Conservation (phyloP, 2,888 invertebrate species). For the Drosophila nigritarsus region DNA sequence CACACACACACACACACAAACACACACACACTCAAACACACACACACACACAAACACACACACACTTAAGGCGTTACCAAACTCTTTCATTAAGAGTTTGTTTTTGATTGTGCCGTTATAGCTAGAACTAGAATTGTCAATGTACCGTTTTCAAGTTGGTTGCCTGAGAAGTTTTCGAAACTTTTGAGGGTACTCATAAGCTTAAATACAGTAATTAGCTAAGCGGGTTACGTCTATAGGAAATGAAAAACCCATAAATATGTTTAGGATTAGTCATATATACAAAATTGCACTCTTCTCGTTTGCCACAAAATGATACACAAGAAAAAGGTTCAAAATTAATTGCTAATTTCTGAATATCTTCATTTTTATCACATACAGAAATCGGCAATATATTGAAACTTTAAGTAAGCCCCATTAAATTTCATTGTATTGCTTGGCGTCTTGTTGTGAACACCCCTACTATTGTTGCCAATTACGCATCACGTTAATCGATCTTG, state of each 20-base stretch:
- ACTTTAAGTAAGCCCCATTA: not conserved
- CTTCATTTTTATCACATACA: not conserved
- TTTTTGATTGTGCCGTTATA: not conserved
- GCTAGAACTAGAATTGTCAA: not conserved
- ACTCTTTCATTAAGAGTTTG: not conserved
- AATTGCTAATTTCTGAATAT: not conserved
- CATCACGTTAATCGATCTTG: not conserved
- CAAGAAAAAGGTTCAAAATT: not conserved
- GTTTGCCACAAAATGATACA: not conserved
- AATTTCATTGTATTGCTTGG: not conserved
- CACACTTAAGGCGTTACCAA: not conserved
- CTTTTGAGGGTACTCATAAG: not conserved
- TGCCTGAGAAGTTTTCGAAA: not conserved
- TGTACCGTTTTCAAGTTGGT: not conserved
- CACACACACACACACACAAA: not conserved
- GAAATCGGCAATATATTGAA: not conserved
- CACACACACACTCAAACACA: too few relatives aligned
- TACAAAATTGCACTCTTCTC: not conserved
- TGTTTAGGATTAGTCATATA: not conserved
- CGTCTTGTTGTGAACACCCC: slow-evolving; percentile 14
- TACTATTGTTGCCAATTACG: not conserved
- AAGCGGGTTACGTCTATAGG: not conserved
- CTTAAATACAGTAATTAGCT: not conserved
- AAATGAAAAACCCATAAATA: not conserved
- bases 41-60: not conserved